phyloP scores from a whole-genome alignment of 2,888 invertebrate species.

The Zhuqinia jingwanae region DNA sequence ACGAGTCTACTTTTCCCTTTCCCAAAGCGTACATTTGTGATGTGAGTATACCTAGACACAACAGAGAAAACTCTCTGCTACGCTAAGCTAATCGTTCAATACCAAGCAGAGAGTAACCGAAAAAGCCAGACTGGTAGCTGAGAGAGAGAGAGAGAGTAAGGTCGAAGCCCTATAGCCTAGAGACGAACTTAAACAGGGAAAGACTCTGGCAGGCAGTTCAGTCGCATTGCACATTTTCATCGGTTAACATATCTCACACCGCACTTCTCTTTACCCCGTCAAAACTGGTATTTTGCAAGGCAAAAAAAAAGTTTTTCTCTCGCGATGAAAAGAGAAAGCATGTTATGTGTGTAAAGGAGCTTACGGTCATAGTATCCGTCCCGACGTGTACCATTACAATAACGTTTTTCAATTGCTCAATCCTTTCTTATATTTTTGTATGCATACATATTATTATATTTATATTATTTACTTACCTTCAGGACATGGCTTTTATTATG shows the following conservation, averaged over 20 bases:
- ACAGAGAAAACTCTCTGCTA: not conserved
- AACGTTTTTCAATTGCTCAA: no score
- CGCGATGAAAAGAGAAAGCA: conserved; percentile 26
- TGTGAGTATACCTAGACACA: not conserved
- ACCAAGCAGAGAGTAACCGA: no score
- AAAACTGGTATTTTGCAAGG: not conserved
- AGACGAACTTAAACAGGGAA: conserved; percentile 53
- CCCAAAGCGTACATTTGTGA: no score
- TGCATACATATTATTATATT: no score
- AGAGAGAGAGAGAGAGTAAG: no score
- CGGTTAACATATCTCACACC: conserved; percentile 13
- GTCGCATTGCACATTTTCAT: conserved; percentile 62
- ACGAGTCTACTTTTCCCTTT: no score
- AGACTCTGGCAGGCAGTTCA: conserved; percentile 52
- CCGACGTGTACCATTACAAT: no score
- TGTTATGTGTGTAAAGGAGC: not conserved
- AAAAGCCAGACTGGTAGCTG: conserved; percentile 37
- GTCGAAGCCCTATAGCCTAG: conserved; percentile 69
- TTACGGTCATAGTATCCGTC: not conserved
- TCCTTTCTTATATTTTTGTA: no score
- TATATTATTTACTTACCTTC: no score
- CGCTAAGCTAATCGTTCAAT: not conserved
- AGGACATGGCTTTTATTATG: no score
- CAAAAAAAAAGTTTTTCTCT: conserved; percentile 17
- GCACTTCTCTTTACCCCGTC: not conserved